A percentile compares a stretch with the other conserved stretches of the same genome.
These are phyloP conservation scores for Lepus europaeus DNA, from an alignment of 2,113 vertebrate genomes.

Conservation along the genomic window DNA sequence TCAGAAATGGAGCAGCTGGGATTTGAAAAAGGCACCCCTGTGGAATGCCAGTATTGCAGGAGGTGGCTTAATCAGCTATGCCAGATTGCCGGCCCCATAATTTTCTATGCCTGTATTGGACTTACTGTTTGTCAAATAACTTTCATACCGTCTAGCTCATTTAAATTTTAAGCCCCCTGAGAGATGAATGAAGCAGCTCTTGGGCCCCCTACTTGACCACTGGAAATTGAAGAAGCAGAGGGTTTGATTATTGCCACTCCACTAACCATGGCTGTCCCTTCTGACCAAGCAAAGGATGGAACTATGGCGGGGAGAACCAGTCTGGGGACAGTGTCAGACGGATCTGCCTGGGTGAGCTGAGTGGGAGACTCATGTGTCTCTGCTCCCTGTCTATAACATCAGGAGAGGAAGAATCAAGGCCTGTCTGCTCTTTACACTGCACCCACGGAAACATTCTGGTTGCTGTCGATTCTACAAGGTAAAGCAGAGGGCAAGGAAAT, in stretches of 20 bases:
- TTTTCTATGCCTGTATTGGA: not conserved
- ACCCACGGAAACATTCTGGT: not conserved
- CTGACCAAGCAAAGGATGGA: not conserved
- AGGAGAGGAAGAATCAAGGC: not conserved
- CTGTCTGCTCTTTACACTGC: not conserved
- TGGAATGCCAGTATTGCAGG: too few relatives aligned
- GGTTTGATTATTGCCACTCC: too few relatives aligned
- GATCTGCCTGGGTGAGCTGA: too few relatives aligned
- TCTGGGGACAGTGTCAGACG: not conserved
- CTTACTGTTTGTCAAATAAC: not conserved
- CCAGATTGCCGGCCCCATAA: too few relatives aligned
- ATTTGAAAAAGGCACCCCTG: too few relatives aligned
- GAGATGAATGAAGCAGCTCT: not conserved
- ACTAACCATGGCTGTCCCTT: not conserved
- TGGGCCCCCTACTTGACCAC: not conserved
- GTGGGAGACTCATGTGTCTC: not conserved
- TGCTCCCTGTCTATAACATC: too few relatives aligned
- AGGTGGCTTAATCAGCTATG: too few relatives aligned
- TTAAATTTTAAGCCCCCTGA: not conserved
- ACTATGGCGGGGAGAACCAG: fast-evolving
- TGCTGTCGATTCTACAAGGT: not conserved
- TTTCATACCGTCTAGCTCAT: not conserved
- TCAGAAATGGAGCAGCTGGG: too few relatives aligned
- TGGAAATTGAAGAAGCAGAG: not conserved
- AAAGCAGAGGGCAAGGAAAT: not conserved